Conservation (phyloP, 2,113 vertebrate genomes). For the Pseudonaja textilis region DNA sequence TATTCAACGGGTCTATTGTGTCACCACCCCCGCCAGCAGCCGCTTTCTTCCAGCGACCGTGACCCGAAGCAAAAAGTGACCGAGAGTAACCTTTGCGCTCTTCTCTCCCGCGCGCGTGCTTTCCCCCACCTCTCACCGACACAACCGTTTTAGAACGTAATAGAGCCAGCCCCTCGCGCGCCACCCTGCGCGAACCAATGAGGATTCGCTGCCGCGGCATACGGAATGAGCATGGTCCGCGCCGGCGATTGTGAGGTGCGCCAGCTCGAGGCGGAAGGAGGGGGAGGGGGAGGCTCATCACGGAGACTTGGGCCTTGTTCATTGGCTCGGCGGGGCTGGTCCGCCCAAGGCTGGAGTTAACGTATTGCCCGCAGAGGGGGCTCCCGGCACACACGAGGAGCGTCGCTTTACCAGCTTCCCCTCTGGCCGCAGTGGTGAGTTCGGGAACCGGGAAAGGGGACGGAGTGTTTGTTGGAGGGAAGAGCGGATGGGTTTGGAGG, state of each 20-base stretch:
- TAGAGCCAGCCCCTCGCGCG: constrained; percentile 70
- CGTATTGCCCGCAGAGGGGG: background rate
- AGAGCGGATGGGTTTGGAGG: background rate
- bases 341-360: background rate
- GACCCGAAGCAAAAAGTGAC: constrained; percentile 45
- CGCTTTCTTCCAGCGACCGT: background rate
- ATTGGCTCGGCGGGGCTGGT: background rate
- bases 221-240: constrained; percentile 9
- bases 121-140: background rate
- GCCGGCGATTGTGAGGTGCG: background rate
- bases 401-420: background rate
- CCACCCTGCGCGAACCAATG: constrained; percentile 77
- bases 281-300: background rate
- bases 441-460: background rate
- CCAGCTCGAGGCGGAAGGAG: background rate
- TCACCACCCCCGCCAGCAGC: background rate
- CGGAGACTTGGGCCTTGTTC: background rate
- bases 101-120: constrained; percentile 9
- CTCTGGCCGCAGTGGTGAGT: background rate
- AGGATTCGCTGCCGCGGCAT: constrained; percentile 18
- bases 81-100: constrained; percentile 70
- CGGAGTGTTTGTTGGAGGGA: background rate
- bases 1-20: background rate
- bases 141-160: constrained; percentile 49
- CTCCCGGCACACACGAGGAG: background rate